phyloP scores from a whole-genome alignment of 2,113 vertebrate species.

The Ondatra zibethicus region DNA sequence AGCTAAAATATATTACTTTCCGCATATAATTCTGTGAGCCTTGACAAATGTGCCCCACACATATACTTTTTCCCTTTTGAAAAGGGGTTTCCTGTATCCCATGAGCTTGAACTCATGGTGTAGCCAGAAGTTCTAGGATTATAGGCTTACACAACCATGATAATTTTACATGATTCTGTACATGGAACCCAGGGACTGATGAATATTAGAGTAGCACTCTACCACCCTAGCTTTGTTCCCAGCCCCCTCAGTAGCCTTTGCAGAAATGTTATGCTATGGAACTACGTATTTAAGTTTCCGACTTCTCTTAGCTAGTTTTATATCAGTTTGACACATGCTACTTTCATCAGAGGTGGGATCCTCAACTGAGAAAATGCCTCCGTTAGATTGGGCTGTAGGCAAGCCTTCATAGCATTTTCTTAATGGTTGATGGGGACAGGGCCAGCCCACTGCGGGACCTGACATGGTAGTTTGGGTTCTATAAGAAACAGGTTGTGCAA shows the following conservation, averaged over 20 bases:
- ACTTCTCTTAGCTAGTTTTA: background rate
- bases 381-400: background rate
- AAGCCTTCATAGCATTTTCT: background rate
- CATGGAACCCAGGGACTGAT: background rate
- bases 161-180: background rate
- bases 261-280: background rate
- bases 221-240: background rate
- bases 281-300: background rate
- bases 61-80: background rate
- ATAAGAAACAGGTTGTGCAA: background rate
- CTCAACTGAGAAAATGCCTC: background rate
- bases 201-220: background rate
- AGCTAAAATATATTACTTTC: background rate
- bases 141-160: too few relatives aligned
- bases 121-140: background rate
- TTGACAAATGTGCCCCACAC: background rate
- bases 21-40: background rate
- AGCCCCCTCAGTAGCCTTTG: background rate
- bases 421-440: too few relatives aligned
- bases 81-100: background rate
- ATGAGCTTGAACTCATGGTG: background rate
- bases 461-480: background rate
- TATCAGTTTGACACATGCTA: background rate
- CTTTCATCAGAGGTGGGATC: background rate
- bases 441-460: background rate